Base-by-base conservation (phyloP, 2,888 invertebrate species). In the Agriopis leucophaearia region DNA sequence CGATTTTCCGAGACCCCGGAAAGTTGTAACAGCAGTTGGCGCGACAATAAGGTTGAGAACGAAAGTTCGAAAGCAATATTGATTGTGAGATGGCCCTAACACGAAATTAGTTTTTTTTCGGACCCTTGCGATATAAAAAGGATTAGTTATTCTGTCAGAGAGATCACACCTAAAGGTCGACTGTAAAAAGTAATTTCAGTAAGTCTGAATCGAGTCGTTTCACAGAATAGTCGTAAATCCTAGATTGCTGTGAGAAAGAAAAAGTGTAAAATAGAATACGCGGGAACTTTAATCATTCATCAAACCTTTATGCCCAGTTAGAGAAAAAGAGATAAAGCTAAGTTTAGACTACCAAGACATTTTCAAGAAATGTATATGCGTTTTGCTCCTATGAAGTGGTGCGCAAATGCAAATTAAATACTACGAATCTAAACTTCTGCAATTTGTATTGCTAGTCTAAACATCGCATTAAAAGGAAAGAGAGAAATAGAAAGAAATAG, bases 271-370 rank as follows among this genome's bases (percentile, higher is more conserved):
- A 47, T 66, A 50, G 27, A 74, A 74, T 74, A 74, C 66, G 71
- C 75, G 73, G 74, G 70, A 90, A 90, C 86, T 90, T 90, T 84
- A 84, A 86, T 83, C 88, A 86, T 69, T 71, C 67, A 83, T 87
- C 87, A 74, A 85, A 84, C 75, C 27, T 71, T 83, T 85, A 85
- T 83, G 78, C 80, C 76, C 74, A 77, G 80, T 82, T 78, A 78
- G 38, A 44, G 44, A n/a, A n/a, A 44, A n/a, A 44, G n/a, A 78
- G 16, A 57, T 5, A n/a, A 12, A n/a, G 38, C 76, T 76, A n/a
- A 13, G n/a, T 7, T 13, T 44, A 44, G n/a, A 13, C 3, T n/a
- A 44, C 7, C 38, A 38, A 38, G 8, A 38, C 38, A 38, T 9
- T 38, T 38, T 38, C 7, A 9, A 8, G 38, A 8, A 38, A 38